Base-by-base conservation (phyloP, 92 coral and sea anemone genomes). In the Heliopora coerulea region DNA sequence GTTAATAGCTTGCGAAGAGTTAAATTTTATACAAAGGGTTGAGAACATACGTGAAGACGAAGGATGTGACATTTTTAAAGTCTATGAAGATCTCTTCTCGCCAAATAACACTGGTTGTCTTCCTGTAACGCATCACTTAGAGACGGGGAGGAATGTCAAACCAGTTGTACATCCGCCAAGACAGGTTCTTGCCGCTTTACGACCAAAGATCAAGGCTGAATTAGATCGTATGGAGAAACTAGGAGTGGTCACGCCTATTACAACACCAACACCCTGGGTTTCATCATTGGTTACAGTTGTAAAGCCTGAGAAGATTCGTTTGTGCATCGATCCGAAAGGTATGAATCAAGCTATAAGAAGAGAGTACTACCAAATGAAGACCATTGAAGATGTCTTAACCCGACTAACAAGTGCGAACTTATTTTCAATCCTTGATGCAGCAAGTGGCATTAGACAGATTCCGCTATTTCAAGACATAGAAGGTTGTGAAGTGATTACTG, bases 321-420 rank as follows among this genome's bases (percentile, higher is more conserved):
- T 85, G 27, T 85, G 89, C 67, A 85, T 85, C 25, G 86, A 81
- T 63, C 89, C 89, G 8, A 77, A 79, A 28, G 78, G 81, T 62
- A 77, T 81, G n/a, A 85, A 80, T 54, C 77, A 74, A n/a, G 89
- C 79, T 0, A 42, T 81, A n/a, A 66, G 31, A 41, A 54, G 83
- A 1, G 86, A 85, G 23, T 76, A 81, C 49, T 81, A 81, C 75
- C 86, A 77, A 32, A 57, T 85, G 83, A 1, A 3, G 80, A 84
- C 30, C 78, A 83, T 75, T 31, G 73, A 85, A 44, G 85, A 85
- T 48, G 82, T 81, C 56, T 61, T 82, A n/a, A 28, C 74, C 10
- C 58, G 89, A 35, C 65, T 80, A 6, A 48, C 83, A 9, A 80
- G 80, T 4, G 83, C 89, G 3, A 75, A 69, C 35, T 75, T 80